These are phyloP conservation scores for Blera fallax DNA, from an alignment of 2,888 invertebrate species.

Conservation along the genomic window DNA sequence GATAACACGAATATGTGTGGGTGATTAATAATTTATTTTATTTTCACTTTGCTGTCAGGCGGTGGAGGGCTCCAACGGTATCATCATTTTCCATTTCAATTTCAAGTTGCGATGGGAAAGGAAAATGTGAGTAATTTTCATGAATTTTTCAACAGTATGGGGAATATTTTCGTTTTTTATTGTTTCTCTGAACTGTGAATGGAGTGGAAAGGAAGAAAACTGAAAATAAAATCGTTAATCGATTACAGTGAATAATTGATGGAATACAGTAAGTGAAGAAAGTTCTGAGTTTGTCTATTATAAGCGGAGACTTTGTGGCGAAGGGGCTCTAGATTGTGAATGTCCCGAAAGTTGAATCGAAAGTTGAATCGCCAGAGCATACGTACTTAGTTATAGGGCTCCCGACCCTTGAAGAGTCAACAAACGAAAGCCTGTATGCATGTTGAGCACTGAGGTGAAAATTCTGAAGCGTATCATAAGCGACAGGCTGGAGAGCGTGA, in stretches of 20 bases:
- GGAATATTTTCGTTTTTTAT: neutral
- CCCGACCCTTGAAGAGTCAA: no score
- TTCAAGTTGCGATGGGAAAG: constrained; percentile 2
- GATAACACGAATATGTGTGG: neutral
- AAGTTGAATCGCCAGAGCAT: no score
- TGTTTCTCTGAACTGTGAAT: neutral
- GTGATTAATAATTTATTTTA: constrained; percentile 25
- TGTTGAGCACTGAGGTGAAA: no score
- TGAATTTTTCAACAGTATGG: constrained; percentile 31
- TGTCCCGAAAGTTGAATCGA: no score
- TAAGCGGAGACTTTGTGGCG: no score
- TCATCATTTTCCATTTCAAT: constrained; percentile 28
- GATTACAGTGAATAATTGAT: constrained; percentile 33
- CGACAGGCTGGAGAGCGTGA: no score
- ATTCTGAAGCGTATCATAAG: no score
- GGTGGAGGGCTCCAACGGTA: neutral
- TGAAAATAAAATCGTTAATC: neutral
- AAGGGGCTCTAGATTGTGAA: no score
- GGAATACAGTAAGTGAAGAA: neutral
- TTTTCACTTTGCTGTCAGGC: neutral
- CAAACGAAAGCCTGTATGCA: no score
- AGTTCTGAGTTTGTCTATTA: no score
- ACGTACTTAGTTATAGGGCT: no score
- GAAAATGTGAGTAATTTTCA: constrained; percentile 16
- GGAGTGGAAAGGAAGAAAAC: neutral